Conservation (phyloP, 2,888 invertebrate genomes). For the Leucania comma region DNA sequence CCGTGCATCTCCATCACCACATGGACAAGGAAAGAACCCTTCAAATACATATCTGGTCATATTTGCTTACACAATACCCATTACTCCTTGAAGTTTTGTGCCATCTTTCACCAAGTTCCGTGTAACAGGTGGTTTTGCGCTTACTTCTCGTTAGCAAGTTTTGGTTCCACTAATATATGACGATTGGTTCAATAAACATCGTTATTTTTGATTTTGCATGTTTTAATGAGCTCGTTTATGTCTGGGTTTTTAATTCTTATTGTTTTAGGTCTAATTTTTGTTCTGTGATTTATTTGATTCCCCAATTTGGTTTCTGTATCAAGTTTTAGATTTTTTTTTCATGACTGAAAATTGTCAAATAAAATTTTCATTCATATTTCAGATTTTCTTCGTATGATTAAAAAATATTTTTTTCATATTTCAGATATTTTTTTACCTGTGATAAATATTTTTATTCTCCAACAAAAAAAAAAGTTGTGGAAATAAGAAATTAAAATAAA, state of each 20-base stretch:
- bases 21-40: slow-evolving; percentile 24
- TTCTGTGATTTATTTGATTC: neutral
- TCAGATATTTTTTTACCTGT: no score
- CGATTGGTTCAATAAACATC: slow-evolving; percentile 52
- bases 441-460: no score
- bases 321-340: slow-evolving; percentile 1
- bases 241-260: slow-evolving; percentile 13
- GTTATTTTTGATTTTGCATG: slow-evolving; percentile 32
- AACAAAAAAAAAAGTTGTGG: no score
- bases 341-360: neutral
- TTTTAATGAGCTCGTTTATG: slow-evolving; percentile 31
- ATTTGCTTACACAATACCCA: slow-evolving; percentile 45
- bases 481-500: no score
- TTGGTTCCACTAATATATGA: slow-evolving; percentile 39
- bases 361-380: no score
- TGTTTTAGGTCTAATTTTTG: neutral
- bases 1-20: slow-evolving; percentile 27
- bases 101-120: slow-evolving; percentile 26
- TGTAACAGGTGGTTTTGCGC: slow-evolving; percentile 47
- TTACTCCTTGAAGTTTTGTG: slow-evolving; percentile 31
- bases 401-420: no score
- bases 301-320: neutral
- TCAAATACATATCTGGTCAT: slow-evolving; percentile 40
- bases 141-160: slow-evolving; percentile 36
- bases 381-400: neutral